phyloP scores from a whole-genome alignment of 2,888 invertebrate genomes.

The Mellilla xanthometata region DNA sequence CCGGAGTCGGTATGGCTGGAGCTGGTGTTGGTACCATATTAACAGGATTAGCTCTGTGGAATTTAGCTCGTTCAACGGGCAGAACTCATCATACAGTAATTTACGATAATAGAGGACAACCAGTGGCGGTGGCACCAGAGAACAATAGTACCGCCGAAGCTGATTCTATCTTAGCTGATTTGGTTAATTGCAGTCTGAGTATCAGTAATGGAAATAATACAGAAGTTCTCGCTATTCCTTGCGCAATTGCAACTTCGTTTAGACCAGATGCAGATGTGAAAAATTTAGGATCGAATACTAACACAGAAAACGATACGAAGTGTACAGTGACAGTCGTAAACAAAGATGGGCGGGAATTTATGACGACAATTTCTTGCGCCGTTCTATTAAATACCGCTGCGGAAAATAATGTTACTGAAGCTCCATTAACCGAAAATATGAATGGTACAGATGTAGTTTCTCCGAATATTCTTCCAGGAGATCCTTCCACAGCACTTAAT shows the following conservation, averaged over 20 bases:
- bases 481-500: constrained; percentile 30
- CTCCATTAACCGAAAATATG: constrained; percentile 38
- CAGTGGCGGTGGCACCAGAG: constrained; percentile 65
- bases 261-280: constrained; percentile 71
- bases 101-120: constrained; percentile 74
- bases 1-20: constrained; percentile 71
- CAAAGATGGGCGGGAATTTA: constrained; percentile 66
- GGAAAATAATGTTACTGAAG: constrained; percentile 76
- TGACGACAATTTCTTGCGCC: constrained; percentile 76
- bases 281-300: constrained; percentile 46
- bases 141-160: constrained; percentile 53
- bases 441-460: constrained; percentile 33
- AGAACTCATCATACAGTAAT: constrained; percentile 68
- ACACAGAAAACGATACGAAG: constrained; percentile 61
- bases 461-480: constrained; percentile 17
- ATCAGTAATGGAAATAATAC: constrained; percentile 62
- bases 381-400: constrained; percentile 69
- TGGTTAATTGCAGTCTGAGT: constrained; percentile 73
- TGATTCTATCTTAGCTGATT: constrained; percentile 67
- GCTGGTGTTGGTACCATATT: constrained; percentile 74
- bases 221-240: constrained; percentile 74
- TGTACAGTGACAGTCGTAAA: constrained; percentile 71
- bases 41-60: constrained; percentile 77
- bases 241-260: constrained; percentile 77
- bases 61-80: constrained; percentile 73